These are phyloP conservation scores for Mythimna pallens DNA, from an alignment of 2,888 invertebrate genomes.

Conservation along the genomic window DNA sequence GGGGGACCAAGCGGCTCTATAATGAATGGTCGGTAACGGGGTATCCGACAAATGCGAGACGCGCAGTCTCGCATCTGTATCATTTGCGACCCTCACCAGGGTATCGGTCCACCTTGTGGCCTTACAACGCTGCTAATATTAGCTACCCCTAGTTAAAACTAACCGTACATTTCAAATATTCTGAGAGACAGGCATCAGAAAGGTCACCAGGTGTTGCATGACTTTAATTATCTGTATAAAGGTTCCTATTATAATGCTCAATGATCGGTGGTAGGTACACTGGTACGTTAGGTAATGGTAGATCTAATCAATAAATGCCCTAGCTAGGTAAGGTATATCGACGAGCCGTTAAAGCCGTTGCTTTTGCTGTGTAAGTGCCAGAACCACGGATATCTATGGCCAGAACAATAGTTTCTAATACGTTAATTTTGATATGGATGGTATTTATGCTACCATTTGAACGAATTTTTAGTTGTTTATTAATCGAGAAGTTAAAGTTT, in stretches of 20 bases:
- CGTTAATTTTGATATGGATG: neutral
- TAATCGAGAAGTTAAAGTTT: no score
- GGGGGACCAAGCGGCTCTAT: no score
- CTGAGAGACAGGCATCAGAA: conserved; percentile 25
- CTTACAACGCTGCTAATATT: no score
- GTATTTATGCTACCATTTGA: neutral
- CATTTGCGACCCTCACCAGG: no score
- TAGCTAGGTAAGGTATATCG: conserved; percentile 14
- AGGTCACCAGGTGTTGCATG: conserved; percentile 3
- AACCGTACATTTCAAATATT: no score
- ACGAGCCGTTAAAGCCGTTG: neutral
- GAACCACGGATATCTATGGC: neutral
- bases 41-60: no score
- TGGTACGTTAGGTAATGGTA: conserved; percentile 28
- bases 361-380: neutral
- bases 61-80: no score
- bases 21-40: no score
- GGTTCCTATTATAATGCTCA: conserved; percentile 26
- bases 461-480: neutral
- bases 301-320: conserved; percentile 40
- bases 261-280: conserved; percentile 2
- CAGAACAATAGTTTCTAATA: neutral
- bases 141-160: no score
- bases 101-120: no score
- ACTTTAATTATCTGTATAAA: conserved; percentile 16